Evolutionary conservation across 2,888 invertebrate genomes (phyloP).

Genomic region (Phrixothrix hirtus): DNA sequence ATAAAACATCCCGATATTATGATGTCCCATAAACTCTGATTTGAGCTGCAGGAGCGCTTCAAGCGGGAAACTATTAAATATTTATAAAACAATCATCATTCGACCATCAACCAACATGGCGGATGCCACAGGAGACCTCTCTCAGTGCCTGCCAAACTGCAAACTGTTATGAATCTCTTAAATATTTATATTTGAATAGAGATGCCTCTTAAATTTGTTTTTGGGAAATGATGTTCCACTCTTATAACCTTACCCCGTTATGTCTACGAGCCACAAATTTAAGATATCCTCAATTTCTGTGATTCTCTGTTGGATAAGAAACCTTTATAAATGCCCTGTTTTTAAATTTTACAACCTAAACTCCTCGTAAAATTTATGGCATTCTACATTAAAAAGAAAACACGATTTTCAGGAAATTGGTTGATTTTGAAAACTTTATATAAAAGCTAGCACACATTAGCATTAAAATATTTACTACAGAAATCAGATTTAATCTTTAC

Average conservation of each 20-base stretch:
- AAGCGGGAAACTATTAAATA: constrained; percentile 52
- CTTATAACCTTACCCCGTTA: constrained; percentile 13
- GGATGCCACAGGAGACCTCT: constrained; percentile 51
- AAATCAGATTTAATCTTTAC: no score
- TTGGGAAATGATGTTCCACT: constrained; percentile 36
- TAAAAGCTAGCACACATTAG: no score
- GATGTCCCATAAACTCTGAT: constrained; percentile 59
- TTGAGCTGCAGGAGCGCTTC: constrained; percentile 52
- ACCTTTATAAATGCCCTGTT: no score
- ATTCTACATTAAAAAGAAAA: no score
- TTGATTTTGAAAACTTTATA: no score
- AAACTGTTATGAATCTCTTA: constrained; percentile 58
- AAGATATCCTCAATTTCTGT: constrained; percentile 1
- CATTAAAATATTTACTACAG: no score
- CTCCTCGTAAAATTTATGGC: no score
- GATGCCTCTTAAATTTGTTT: constrained; percentile 57
- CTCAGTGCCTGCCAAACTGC: constrained; percentile 47
- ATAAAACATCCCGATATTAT: constrained; percentile 58
- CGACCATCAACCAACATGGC: constrained; percentile 59
- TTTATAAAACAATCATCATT: constrained; percentile 60
- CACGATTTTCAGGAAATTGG: no score
- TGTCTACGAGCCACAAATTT: constrained; percentile 7
- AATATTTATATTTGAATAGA: constrained; percentile 59
- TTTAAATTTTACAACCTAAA: no score
- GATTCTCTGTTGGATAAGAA: not conserved